phyloP scores from a whole-genome alignment of 2,113 vertebrate genomes.

The Lanius collurio region DNA sequence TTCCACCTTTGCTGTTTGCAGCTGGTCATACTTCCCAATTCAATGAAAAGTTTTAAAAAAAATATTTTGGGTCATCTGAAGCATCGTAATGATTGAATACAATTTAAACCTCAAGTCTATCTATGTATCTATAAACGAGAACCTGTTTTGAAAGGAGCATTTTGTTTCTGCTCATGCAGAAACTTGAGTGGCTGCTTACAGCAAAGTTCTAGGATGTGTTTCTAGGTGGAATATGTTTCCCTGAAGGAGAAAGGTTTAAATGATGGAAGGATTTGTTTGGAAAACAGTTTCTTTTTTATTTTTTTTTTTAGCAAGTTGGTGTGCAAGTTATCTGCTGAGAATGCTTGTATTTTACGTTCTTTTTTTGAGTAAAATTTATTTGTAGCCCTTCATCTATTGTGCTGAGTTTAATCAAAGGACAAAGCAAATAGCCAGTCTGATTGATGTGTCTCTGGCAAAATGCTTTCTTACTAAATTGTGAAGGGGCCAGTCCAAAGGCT shows the following conservation, averaged over 20 bases:
- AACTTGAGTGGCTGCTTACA: slow-evolving; percentile 45
- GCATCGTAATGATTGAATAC: background rate
- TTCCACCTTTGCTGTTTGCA: slow-evolving; percentile 56
- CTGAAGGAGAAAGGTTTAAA: slow-evolving; percentile 34
- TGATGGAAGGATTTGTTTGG: slow-evolving; percentile 39
- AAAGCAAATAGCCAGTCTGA: slow-evolving; percentile 63
- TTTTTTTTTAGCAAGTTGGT: background rate
- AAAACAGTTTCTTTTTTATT: background rate
- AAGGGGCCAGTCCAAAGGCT: background rate
- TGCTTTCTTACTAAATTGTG: background rate
- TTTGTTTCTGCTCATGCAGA: slow-evolving; percentile 34
- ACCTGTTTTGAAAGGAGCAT: background rate
- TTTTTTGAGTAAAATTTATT: background rate
- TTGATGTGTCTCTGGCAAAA: slow-evolving; percentile 13
- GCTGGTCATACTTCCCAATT: slow-evolving; percentile 19
- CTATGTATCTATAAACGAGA: background rate
- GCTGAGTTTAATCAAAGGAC: slow-evolving; percentile 43
- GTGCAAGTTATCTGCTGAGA: slow-evolving; percentile 23
- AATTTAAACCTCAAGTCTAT: background rate
- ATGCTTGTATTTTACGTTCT: background rate
- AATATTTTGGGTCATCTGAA: background rate
- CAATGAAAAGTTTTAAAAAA: background rate
- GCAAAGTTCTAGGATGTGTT: slow-evolving; percentile 58
- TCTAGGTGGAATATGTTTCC: slow-evolving; percentile 27
- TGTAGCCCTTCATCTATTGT: slow-evolving; percentile 17